Base-by-base conservation (phyloP, 2,888 invertebrate genomes). In the Protodeltote pygarga region DNA sequence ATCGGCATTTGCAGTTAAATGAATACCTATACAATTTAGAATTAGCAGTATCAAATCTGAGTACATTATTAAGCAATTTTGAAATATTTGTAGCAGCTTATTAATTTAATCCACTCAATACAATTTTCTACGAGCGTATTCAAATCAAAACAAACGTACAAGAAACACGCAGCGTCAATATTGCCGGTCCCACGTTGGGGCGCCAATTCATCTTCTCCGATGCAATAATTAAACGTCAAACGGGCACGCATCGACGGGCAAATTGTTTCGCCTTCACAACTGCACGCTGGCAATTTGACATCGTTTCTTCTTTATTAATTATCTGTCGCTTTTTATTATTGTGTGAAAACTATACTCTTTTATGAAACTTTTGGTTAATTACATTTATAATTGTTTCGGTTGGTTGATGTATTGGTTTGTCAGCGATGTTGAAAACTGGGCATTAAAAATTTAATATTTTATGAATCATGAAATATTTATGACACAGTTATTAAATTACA, bases 211-310 rank as follows among this genome's bases (percentile, higher is more conserved):
- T 75, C 70, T 71, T 65, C 32, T 34, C 34, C 42, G 49, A 38
- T 59, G 63, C 62, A 64, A 59, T 76, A 75, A 76, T 75, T 73
- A 73, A 75, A 73, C 67, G 73, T 73, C 73, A 70, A 61, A 46
- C 63, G 41, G 58, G 38, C 58, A 71, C 71, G 70, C 70, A 71
- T 52, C 63, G 54, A 33, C 46, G 59, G 50, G 58, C 60, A 66
- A 71, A 76, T 76, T 75, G 75, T 75, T 74, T 75, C 65, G 46
- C 68, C 35, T 50, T 40, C 49, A 50, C 51, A 53, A 57, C 31
- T 55, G 38, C 50, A 38, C 41, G 52, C 34, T 55, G 47, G 50
- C 42, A 54, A n/a, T 59, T 47, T 62, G 65, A 65, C 62, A 59
- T 39, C 59, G 47, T 58, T 55, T 46, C 45, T 40, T 34, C 48